These are phyloP conservation scores for Columba guinea DNA, from an alignment of 2,797 vertebrate species.

Conservation along the genomic window DNA sequence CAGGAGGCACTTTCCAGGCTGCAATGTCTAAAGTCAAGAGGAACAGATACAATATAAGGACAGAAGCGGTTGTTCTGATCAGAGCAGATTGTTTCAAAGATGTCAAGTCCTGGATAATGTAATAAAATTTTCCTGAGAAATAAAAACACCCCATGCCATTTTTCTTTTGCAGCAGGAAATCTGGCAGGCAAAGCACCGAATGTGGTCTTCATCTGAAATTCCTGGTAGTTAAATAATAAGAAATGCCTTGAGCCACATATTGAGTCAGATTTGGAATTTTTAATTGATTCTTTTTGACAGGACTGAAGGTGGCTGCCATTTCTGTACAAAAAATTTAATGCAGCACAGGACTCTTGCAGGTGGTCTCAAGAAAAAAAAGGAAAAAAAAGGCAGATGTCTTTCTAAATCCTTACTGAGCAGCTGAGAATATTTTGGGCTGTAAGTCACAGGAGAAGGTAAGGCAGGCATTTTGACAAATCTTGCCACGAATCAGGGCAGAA, in stretches of 20 bases:
- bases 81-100: neutral
- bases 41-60: neutral
- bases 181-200: neutral
- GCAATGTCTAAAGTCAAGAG: neutral
- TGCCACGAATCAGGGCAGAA: constrained; percentile 18
- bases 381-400: neutral
- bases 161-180: neutral
- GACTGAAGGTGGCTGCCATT: neutral
- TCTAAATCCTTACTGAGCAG: neutral
- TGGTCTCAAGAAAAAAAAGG: neutral
- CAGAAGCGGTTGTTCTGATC: neutral
- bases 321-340: neutral
- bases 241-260: neutral
- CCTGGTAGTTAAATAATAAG: neutral
- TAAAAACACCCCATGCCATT: neutral
- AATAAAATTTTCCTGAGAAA: neutral
- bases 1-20: neutral
- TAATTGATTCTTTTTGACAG: neutral
- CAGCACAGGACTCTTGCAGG: neutral
- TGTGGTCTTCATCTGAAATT: neutral
- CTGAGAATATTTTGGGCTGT: neutral
- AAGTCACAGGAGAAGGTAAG: neutral
- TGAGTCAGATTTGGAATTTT: neutral
- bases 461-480: constrained; percentile 3
- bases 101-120: neutral